phyloP scores from a whole-genome alignment of 2,888 invertebrate species.

The Harmothoe impar region DNA sequence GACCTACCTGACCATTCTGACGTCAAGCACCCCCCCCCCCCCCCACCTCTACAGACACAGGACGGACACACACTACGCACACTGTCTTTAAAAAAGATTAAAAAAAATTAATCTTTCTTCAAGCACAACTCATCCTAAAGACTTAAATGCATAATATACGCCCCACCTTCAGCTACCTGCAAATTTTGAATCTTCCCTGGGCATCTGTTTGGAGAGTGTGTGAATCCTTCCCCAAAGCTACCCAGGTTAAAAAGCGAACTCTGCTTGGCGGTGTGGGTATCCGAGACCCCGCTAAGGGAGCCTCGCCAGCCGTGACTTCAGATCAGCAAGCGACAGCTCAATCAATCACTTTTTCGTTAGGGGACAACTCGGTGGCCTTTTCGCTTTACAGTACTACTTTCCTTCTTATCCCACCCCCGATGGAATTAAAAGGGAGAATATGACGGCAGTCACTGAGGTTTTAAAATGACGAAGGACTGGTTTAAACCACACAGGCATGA shows the following conservation, averaged over 20 bases:
- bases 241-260: background rate
- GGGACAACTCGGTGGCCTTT: background rate
- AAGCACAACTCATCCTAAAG: no score
- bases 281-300: background rate
- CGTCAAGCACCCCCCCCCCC: background rate
- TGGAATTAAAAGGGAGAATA: background rate
- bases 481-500: background rate
- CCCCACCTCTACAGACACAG: background rate
- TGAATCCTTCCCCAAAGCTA: background rate
- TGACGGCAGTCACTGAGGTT: background rate
- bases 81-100: no score
- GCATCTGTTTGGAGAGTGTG: background rate
- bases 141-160: no score
- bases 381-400: background rate
- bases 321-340: background rate
- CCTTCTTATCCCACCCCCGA: background rate
- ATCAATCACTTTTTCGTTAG: slow-evolving; percentile 14
- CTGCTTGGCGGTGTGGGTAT: background rate
- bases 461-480: background rate
- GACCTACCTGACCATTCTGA: background rate
- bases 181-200: no score
- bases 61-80: background rate
- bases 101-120: no score
- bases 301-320: background rate
- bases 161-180: no score